phyloP scores from a whole-genome alignment of 2,797 vertebrate species.

The Anolis apletophallus region DNA sequence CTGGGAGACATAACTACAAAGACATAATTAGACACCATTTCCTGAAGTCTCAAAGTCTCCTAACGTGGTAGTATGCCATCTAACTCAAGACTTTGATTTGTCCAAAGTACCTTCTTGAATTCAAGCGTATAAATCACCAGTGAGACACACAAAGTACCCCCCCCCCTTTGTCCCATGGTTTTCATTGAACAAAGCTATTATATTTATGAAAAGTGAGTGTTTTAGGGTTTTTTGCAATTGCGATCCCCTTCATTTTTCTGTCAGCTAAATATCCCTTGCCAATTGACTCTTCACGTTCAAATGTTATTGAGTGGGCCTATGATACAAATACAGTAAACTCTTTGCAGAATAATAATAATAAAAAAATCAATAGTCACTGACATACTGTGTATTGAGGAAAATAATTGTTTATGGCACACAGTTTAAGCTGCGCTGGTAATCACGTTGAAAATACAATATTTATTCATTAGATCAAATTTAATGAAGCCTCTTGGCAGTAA shows the following conservation, averaged over 20 bases:
- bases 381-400: conserved; percentile 98
- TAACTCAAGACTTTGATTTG: background rate
- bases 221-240: conserved; percentile 46
- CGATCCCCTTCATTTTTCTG: conserved; percentile 43
- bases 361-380: conserved; percentile 88
- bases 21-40: no score
- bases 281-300: conserved; percentile 51
- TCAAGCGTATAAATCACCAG: background rate
- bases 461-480: conserved; percentile 99
- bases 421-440: conserved; percentile 99
- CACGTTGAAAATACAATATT: conserved; percentile 99
- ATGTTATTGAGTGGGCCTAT: conserved; percentile 67
- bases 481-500: conserved; percentile 99
- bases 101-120: background rate
- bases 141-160: background rate
- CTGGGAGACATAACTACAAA: no score
- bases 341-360: conserved; percentile 80
- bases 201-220: conserved; percentile 37
- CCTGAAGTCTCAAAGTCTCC: conserved; percentile 21
- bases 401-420: conserved; percentile 99
- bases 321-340: conserved; percentile 77
- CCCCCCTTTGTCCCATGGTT: background rate
- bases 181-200: conserved; percentile 45
- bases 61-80: background rate
- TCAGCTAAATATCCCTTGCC: conserved; percentile 44